These are phyloP conservation scores for Apantesis nais DNA, from an alignment of 2,888 invertebrate genomes.

Conservation along the genomic window DNA sequence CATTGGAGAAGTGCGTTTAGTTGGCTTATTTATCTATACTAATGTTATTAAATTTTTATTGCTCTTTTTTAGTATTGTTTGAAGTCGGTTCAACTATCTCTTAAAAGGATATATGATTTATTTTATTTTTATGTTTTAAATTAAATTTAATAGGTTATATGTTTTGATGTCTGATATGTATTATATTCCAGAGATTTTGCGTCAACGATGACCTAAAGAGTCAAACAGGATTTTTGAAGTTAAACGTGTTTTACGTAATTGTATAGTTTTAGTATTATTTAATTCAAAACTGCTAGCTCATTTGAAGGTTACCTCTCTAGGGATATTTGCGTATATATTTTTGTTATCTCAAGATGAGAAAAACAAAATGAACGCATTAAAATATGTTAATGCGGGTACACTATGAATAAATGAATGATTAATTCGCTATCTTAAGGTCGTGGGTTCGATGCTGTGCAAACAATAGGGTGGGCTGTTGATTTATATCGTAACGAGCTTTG, in stretches of 20 bases:
- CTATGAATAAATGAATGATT: slow-evolving; percentile 61
- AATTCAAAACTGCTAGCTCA: slow-evolving; percentile 6
- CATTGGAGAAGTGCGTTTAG: too few species aligned
- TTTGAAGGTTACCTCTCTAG: slow-evolving; percentile 10
- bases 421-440: slow-evolving; percentile 52
- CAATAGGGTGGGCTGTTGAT: slow-evolving; percentile 45
- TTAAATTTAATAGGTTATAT: too few species aligned
- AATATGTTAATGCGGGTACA: slow-evolving; percentile 55
- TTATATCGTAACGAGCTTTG: slow-evolving; percentile 45
- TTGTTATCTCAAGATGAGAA: slow-evolving; percentile 25
- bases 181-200: not conserved
- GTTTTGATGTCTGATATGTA: too few species aligned
- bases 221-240: not conserved
- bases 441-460: slow-evolving; percentile 44
- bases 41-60: too few species aligned
- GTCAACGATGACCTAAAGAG: not conserved
- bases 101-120: too few species aligned
- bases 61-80: too few species aligned
- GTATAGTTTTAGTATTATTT: not conserved
- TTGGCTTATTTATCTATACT: too few species aligned
- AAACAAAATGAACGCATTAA: slow-evolving; percentile 54
- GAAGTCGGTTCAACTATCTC: too few species aligned
- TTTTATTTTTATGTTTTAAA: too few species aligned
- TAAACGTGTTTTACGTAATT: not conserved
- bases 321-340: slow-evolving; percentile 19